These are phyloP conservation scores for Heteronetta atricapilla DNA, from an alignment of 2,113 vertebrate species.

Conservation along the genomic window DNA sequence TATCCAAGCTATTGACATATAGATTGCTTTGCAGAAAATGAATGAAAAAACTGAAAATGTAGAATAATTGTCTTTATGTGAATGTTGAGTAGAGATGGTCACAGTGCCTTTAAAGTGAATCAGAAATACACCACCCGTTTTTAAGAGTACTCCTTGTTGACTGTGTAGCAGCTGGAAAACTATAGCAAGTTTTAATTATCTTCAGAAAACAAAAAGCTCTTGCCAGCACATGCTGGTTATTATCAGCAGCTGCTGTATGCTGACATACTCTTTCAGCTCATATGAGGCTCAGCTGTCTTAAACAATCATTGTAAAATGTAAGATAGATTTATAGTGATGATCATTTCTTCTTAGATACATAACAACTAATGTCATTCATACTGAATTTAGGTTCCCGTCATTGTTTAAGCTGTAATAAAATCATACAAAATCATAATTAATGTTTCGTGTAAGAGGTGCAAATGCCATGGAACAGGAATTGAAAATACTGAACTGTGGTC, in stretches of 20 bases:
- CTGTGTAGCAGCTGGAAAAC: constrained; percentile 72
- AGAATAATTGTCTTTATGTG: background rate
- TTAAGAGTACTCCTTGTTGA: constrained; percentile 42
- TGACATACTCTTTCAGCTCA: constrained; percentile 59
- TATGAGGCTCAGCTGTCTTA: constrained; percentile 74
- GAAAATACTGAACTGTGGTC: background rate
- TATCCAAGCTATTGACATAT: background rate
- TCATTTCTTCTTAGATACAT: constrained; percentile 66
- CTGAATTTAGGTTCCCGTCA: background rate
- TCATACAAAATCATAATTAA: background rate
- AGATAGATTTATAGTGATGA: constrained; percentile 68
- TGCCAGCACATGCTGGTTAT: constrained; percentile 67
- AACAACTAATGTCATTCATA: constrained; percentile 59
- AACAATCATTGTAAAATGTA: constrained; percentile 66
- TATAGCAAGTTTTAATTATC: constrained; percentile 74
- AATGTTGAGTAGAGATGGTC: background rate
- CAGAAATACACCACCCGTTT: background rate
- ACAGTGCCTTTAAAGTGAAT: constrained; percentile 40
- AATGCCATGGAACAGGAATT: background rate
- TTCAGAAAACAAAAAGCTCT: constrained; percentile 70
- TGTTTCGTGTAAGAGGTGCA: background rate
- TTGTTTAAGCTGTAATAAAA: constrained; percentile 48
- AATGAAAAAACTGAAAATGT: background rate
- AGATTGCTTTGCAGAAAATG: background rate
- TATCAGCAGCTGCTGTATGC: constrained; percentile 70